Evolutionary conservation across 2,888 invertebrate species (phyloP), one percentile per base, ranked within the genome.

Genomic region (Epistrophe grossulariae): DNA sequence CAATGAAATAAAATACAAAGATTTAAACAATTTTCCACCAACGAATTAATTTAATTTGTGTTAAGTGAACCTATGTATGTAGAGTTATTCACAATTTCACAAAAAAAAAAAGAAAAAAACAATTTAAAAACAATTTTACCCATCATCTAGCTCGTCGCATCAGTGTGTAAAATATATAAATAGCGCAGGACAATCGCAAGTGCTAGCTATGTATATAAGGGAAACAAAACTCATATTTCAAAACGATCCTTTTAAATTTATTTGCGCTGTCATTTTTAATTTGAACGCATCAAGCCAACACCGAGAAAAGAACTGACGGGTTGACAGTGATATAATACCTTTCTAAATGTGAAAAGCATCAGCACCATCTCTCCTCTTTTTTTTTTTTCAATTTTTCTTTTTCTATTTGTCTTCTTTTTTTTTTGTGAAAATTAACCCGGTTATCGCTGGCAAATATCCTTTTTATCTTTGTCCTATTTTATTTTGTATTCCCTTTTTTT

Each of bases 231-330:
- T 87, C 82, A 87, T 87, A 87, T 82, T 87, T 87, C 82, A 87
- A 87, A 81, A 78, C 55, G 74, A 59, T 87, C 82, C 82, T 87
- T 87, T 85, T 82, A 74, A 87, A 87, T 87, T 87, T 74, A 87
- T 87, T 79, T 79, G 71, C 74, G 79, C 79, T 66, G 82, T 82
- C 85, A 79, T 87, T 87, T 81, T 87, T 82, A 87, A 82, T 82
- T 79, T 79, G 74, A 87, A 82, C 82, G 79, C 85, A 87, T 87
- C 85, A 82, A 87, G 85, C 62, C 78, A 64, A 82, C 79, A 52
- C 28, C 52, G 45, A 31, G 59, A 70, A 50, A 59, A 50, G 40
- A 78, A 57, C 72, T 57, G 68, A 64, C 66, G 70, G 62, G 48
- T 78, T 82, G 85, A 79, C 85, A 79, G 68, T 68, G 68, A 68